A percentile compares a stretch with the other conserved stretches of the same genome.
Evolutionary conservation across 2,888 invertebrate species (phyloP).

Genomic region (Lepas anatifera): DNA sequence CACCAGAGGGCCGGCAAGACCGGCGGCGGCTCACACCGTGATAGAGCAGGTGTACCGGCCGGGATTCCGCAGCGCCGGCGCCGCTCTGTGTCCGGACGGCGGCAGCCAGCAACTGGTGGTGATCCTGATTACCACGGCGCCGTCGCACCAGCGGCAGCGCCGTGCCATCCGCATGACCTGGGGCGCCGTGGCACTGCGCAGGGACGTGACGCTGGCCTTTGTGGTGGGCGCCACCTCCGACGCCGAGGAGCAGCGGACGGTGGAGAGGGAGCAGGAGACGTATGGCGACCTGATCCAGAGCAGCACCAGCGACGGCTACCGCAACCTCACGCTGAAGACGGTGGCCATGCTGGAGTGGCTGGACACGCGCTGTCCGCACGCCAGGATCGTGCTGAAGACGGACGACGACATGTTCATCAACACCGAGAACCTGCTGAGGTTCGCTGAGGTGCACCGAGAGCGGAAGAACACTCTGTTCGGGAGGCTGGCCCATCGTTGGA

Average conservation of each 20-base stretch:
- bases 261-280: slow-evolving; percentile 49
- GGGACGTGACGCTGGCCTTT: slow-evolving; percentile 49
- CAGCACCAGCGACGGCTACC: slow-evolving; percentile 60
- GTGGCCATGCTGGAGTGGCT: slow-evolving; percentile 72
- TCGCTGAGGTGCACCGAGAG: slow-evolving; percentile 42
- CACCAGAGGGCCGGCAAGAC: no score
- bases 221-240: slow-evolving; percentile 47
- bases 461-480: slow-evolving; percentile 50
- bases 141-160: slow-evolving; percentile 53
- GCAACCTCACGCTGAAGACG: slow-evolving; percentile 70
- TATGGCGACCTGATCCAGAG: slow-evolving; percentile 66
- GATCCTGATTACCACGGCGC: no score
- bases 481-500: slow-evolving; percentile 67
- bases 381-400: slow-evolving; percentile 63
- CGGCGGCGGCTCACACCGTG: no score
- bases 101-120: no score
- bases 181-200: slow-evolving; percentile 56
- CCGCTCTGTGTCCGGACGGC: no score
- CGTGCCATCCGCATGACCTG: slow-evolving; percentile 67
- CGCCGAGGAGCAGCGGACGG: slow-evolving; percentile 26
- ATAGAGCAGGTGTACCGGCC: no score
- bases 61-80: no score
- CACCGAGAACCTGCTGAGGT: slow-evolving; percentile 54
- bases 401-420: slow-evolving; percentile 86
- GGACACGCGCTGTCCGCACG: slow-evolving; percentile 58